Conservation (phyloP, 2,797 vertebrate species). For the Takifugu rubripes region DNA sequence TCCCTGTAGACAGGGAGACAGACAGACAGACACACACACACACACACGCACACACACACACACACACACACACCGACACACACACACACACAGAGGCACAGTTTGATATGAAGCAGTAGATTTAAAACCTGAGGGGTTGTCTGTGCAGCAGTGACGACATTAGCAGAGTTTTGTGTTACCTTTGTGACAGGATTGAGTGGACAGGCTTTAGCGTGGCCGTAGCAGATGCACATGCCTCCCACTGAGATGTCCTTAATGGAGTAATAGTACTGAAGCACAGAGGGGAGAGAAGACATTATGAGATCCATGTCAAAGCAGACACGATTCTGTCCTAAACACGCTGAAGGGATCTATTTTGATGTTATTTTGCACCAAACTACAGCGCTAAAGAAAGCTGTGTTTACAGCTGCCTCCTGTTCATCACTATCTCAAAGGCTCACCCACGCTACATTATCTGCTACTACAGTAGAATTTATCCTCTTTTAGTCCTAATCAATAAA, state of each 20-base stretch:
- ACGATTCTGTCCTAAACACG: not conserved
- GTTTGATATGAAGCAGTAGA: constrained; percentile 35
- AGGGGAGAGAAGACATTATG: not conserved
- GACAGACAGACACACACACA: constrained; percentile 8
- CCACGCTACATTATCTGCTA: too few relatives aligned
- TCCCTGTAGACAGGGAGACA: constrained; percentile 33
- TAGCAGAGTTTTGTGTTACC: constrained; percentile 62
- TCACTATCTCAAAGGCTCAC: too few relatives aligned
- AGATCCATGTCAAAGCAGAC: not conserved
- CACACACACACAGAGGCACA: constrained; percentile 1
- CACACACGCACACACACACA: too few relatives aligned
- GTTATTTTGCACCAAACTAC: not conserved
- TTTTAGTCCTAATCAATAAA: too few relatives aligned
- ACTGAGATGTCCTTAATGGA: constrained; percentile 97
- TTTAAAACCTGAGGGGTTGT: constrained; percentile 31
- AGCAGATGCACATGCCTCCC: constrained; percentile 99
- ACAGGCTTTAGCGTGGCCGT: constrained; percentile 93
- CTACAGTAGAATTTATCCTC: too few relatives aligned
- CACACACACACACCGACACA: too few relatives aligned
- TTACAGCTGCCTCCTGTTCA: too few relatives aligned
- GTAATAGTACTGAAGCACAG: constrained; percentile 88
- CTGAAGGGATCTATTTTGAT: not conserved
- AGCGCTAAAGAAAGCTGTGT: not conserved
- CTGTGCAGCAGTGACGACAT: constrained; percentile 34
- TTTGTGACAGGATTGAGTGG: constrained; percentile 84